Conservation (phyloP, 2,113 vertebrate species). For the Empidonax alnorum region DNA sequence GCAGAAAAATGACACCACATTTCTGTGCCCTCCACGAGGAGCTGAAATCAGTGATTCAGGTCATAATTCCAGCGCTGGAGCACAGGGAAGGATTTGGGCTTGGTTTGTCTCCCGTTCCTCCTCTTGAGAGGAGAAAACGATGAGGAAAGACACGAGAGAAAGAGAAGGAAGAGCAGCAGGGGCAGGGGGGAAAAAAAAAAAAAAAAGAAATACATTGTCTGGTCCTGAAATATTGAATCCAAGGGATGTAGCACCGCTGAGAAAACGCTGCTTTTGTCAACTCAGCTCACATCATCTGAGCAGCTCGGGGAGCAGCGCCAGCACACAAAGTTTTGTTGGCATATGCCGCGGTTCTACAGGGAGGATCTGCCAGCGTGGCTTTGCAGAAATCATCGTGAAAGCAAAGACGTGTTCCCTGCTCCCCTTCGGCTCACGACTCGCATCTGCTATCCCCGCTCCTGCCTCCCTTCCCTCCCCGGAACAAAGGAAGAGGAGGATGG, state of each 20-base stretch:
- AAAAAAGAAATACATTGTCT: not conserved
- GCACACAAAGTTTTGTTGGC: slow-evolving; percentile 30
- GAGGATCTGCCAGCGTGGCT: slow-evolving; percentile 18
- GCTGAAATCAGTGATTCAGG: not conserved
- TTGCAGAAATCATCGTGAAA: not conserved
- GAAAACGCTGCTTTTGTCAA: slow-evolving; percentile 58
- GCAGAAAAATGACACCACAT: not conserved
- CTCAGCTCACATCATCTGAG: slow-evolving; percentile 18
- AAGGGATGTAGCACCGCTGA: not conserved
- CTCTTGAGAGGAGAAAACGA: not conserved
- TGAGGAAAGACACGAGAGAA: not conserved
- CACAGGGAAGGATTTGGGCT: fast-evolving
- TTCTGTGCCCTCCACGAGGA: not conserved
- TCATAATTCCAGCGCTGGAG: fast-evolving
- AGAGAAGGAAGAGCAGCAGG: not conserved
- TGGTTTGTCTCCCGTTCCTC: not conserved
- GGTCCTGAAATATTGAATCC: not conserved
- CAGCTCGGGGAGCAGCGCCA: not conserved
- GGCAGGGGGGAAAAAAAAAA: too few species aligned
- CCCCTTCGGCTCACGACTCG: not conserved
- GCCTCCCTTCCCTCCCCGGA: not conserved
- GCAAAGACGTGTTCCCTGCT: not conserved
- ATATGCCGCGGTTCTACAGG: slow-evolving; percentile 17
- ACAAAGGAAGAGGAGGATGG: not conserved
- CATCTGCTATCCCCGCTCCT: not conserved